phyloP scores from a whole-genome alignment of 2,888 invertebrate species.

The Antheraea yamamai region DNA sequence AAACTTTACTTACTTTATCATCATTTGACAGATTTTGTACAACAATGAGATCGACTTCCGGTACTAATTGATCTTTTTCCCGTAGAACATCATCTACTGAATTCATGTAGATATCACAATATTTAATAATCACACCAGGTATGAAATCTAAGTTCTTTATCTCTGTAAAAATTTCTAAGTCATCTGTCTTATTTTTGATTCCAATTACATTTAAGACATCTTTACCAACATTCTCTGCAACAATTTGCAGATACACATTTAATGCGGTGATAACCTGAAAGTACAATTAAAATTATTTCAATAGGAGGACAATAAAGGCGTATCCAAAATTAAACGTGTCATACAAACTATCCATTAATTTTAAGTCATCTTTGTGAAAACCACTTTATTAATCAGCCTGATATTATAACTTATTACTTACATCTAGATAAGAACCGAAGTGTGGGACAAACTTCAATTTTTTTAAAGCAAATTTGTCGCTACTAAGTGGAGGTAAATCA shows the following conservation, averaged over 20 bases:
- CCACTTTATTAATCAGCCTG: not conserved
- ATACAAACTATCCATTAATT: not conserved
- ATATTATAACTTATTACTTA: slow-evolving; percentile 32
- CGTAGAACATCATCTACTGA: slow-evolving; percentile 21
- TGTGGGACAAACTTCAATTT: slow-evolving; percentile 44
- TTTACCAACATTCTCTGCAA: slow-evolving; percentile 41
- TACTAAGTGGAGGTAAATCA: slow-evolving; percentile 9
- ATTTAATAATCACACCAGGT: slow-evolving; percentile 29
- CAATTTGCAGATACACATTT: slow-evolving; percentile 38
- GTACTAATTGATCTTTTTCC: slow-evolving; percentile 19
- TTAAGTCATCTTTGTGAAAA: not conserved
- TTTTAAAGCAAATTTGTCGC: slow-evolving; percentile 22
- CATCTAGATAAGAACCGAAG: slow-evolving; percentile 35
- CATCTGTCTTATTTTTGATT: slow-evolving; percentile 23
- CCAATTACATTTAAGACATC: slow-evolving; percentile 33
- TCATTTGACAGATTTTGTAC: slow-evolving; percentile 35
- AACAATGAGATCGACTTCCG: slow-evolving; percentile 32
- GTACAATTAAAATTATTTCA: not conserved
- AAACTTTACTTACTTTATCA: slow-evolving; percentile 29
- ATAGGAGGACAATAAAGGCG: not conserved
- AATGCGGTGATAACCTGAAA: slow-evolving; percentile 18
- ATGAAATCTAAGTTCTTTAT: slow-evolving; percentile 28
- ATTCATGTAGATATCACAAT: slow-evolving; percentile 20
- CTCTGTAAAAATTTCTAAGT: slow-evolving; percentile 27
- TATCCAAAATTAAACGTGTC: no score